These are phyloP conservation scores for Halichoeres trimaculatus DNA, from an alignment of 2,113 vertebrate species.

Conservation along the genomic window DNA sequence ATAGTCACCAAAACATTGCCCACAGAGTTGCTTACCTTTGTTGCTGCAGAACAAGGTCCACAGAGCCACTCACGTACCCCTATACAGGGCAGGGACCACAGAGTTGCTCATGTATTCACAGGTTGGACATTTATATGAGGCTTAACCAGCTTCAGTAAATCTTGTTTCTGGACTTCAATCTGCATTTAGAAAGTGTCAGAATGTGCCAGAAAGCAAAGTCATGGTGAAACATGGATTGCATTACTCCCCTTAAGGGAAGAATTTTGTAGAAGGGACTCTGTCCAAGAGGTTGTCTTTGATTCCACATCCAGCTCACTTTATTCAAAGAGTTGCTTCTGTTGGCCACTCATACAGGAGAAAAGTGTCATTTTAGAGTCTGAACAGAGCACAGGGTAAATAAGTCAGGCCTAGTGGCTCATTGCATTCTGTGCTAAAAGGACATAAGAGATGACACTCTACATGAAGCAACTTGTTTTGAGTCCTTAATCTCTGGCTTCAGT, in stretches of 20 bases:
- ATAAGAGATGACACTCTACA: conserved; percentile 70
- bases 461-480: conserved; percentile 70
- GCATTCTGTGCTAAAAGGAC: conserved; percentile 55
- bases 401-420: conserved; percentile 65
- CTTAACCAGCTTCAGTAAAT: too few species aligned
- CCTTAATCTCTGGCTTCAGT: conserved; percentile 66
- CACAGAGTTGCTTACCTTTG: too few species aligned
- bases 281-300: not conserved
- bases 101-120: too few species aligned
- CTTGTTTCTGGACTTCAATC: too few species aligned
- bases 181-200: too few species aligned
- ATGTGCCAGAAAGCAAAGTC: too few species aligned
- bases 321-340: conserved; percentile 2
- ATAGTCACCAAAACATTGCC: too few species aligned
- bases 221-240: not conserved
- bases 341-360: conserved; percentile 13
- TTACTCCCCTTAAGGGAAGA: not conserved
- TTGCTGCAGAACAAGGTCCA: too few species aligned
- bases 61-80: too few species aligned
- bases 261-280: not conserved
- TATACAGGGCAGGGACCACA: too few species aligned
- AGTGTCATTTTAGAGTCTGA: conserved; percentile 41
- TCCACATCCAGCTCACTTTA: conserved; percentile 11
- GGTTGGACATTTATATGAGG: too few species aligned
- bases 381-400: conserved; percentile 44